Conservation (phyloP, 2,113 vertebrate genomes). For the Mirza zaza region DNA sequence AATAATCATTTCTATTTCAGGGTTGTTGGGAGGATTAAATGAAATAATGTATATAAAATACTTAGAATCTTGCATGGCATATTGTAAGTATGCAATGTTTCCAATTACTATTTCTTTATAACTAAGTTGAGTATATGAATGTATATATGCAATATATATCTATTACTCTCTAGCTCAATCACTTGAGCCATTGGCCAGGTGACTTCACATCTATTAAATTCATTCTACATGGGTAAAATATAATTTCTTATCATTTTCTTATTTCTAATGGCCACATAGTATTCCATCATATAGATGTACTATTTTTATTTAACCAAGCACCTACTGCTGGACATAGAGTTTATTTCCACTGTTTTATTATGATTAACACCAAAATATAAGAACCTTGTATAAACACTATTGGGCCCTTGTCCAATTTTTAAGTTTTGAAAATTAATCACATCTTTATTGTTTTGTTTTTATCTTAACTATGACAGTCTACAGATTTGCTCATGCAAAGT, state of each 20-base stretch:
- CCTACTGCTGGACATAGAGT: neutral
- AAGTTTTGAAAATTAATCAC: neutral
- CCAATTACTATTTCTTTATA: neutral
- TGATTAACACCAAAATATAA: neutral
- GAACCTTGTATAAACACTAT: neutral
- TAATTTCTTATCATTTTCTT: neutral
- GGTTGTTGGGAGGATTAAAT: neutral
- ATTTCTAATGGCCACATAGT: neutral
- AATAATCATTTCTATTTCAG: neutral
- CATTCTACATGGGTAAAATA: neutral
- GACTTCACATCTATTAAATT: neutral
- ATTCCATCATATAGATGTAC: neutral
- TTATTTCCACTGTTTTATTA: neutral
- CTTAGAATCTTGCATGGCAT: neutral
- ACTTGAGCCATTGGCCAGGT: neutral
- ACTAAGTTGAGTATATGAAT: neutral
- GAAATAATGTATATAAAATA: neutral
- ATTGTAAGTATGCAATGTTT: neutral
- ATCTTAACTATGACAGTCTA: neutral
- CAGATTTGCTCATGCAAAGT: neutral
- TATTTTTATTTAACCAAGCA: neutral
- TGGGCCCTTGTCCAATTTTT: neutral
- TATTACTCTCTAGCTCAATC: neutral
- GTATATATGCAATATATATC: neutral
- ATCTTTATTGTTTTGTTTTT: neutral